These are phyloP conservation scores for Gopherus flavomarginatus DNA, from an alignment of 2,113 vertebrate genomes.

Conservation along the genomic window DNA sequence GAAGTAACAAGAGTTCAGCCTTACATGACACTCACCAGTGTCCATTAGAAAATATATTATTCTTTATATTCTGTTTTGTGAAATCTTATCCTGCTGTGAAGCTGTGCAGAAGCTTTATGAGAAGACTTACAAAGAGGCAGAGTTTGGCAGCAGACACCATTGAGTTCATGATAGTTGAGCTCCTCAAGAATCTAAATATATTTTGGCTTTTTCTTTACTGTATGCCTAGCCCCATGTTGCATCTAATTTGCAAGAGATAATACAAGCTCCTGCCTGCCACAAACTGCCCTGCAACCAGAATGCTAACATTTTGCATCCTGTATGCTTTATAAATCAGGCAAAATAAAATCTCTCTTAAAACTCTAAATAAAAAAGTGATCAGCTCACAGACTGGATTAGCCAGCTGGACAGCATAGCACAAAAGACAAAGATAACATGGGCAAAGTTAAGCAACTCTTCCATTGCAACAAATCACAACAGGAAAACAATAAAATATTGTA, in stretches of 20 bases:
- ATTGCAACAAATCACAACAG: conserved; percentile 50
- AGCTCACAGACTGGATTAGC: background rate
- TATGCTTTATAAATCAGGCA: background rate
- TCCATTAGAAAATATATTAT: background rate
- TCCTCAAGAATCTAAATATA: background rate
- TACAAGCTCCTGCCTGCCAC: rapidly evolving
- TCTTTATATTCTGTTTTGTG: background rate
- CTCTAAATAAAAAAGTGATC: background rate
- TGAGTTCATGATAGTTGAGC: background rate
- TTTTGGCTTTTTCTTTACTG: background rate
- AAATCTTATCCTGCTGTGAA: background rate
- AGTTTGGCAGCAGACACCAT: background rate
- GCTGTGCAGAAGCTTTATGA: background rate
- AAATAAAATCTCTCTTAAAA: background rate
- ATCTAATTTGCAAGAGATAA: background rate
- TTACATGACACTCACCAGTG: background rate
- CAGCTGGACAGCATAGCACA: background rate
- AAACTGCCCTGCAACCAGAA: background rate
- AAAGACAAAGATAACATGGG: background rate
- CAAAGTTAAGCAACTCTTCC: background rate
- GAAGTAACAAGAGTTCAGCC: background rate
- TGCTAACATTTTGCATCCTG: background rate
- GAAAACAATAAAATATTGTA: background rate
- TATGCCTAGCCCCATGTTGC: background rate
- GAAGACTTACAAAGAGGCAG: background rate